Evolutionary conservation across 2,797 vertebrate species (phyloP), one percentile per base, ranked within the genome.

Genomic region (Scolopax bukidnonensis): DNA sequence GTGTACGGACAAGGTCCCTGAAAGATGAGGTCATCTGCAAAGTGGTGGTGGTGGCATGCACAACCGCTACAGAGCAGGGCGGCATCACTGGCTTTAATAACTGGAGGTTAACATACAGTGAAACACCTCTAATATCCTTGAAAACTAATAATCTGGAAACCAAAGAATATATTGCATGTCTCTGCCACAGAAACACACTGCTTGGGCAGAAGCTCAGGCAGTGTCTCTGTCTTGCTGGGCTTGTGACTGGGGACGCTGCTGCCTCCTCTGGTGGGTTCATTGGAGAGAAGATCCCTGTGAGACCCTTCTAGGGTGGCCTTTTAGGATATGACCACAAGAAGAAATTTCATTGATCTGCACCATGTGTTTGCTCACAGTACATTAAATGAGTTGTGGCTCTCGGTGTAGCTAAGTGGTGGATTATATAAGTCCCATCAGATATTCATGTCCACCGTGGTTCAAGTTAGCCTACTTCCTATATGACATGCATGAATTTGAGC

Each of bases 221-320:
- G 16, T 23, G 9, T 50, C 40, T 63, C 9, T 89, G n/a, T 33
- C 40, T 40, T 67, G 45, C 53, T 68, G 64, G 38, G 18, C 25
- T 91, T 74, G 28, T 1, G 16, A 5, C 12, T 65, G 3, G 6
- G 17, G 9, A 0, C 69, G 27, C 16, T 2, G 1, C n/a, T 53
- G 23, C 27, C 28, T 76, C 33, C 25, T 61, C 21, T 17, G 7
- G 25, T 30, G 21, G 4, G 16, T 16, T 89, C 27, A 19, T 73
- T 16, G 56, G 14, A 36, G 32, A 48, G 27, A 51, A 71, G 51
- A 64, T 67, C 30, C 41, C 25, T 50, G 10, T 73, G n/a, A 21
- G 45, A 79, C 4, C 6, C 8, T 57, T 60, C 38, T 50, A 38
- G 11, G 6, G 8, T 53, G 9, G 10, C 8, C 10, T 75, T 74